Conservation (phyloP, 2,113 vertebrate species). For the Melanocharis versteri region DNA sequence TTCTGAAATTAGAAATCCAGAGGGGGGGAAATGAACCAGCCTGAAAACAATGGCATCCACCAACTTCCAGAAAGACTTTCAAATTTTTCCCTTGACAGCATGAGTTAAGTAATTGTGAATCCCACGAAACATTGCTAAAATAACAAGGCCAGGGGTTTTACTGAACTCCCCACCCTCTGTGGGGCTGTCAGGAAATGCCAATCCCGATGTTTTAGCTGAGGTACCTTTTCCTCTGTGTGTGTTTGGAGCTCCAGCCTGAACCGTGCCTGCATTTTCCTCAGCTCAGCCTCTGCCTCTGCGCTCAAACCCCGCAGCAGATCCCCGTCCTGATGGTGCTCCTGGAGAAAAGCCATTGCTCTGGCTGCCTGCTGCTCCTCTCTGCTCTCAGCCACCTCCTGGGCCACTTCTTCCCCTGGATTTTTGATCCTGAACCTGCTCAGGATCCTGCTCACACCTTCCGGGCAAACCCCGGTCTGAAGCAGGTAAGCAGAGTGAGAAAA, state of each 20-base stretch:
- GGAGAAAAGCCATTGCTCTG: constrained; percentile 1
- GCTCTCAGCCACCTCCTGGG: background rate
- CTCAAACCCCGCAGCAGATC: background rate
- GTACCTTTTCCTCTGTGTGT: constrained; percentile 42
- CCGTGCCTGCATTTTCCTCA: background rate
- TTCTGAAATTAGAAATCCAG: background rate
- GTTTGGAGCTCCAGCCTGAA: constrained; percentile 9
- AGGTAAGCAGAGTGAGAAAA: background rate
- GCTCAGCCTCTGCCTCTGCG: background rate
- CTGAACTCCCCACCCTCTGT: background rate
- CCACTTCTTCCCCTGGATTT: background rate
- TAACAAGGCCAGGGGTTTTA: background rate
- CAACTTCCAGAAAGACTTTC: too few relatives aligned
- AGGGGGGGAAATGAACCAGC: fast-evolving
- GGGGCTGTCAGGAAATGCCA: background rate
- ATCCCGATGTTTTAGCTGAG: background rate
- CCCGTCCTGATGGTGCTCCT: background rate
- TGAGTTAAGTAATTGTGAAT: background rate
- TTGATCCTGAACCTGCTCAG: background rate
- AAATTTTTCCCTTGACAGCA: background rate
- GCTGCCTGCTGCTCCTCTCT: background rate
- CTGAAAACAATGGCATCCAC: background rate
- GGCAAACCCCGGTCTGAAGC: background rate
- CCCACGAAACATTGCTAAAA: background rate
- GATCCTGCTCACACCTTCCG: background rate